These are phyloP conservation scores for Pelusios castaneus DNA, from an alignment of 2,113 vertebrate species.

Conservation along the genomic window DNA sequence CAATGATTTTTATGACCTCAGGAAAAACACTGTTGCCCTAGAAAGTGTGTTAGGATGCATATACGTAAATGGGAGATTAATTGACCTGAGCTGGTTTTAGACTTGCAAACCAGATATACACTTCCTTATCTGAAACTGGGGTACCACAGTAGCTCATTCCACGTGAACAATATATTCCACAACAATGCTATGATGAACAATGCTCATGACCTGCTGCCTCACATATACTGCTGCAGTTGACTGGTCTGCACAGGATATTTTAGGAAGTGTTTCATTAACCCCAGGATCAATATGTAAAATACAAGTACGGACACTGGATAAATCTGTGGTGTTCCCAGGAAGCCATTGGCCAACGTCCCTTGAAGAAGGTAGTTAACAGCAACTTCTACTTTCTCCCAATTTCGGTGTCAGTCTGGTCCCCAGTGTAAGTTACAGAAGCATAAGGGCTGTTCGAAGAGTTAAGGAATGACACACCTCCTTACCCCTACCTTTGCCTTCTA, in stretches of 20 bases:
- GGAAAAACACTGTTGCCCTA: neutral
- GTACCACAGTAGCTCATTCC: rapidly evolving
- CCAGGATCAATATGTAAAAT: neutral
- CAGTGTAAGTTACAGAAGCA: neutral
- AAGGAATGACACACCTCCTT: neutral
- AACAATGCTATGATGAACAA: neutral
- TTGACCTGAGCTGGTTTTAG: neutral
- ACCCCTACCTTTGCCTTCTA: neutral
- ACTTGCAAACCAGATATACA: neutral
- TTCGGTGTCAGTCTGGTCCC: neutral
- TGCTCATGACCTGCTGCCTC: neutral
- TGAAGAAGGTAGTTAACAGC: neutral
- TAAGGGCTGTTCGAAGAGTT: neutral
- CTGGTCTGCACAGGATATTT: neutral
- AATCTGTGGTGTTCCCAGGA: neutral
- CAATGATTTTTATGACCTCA: neutral
- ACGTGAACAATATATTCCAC: neutral
- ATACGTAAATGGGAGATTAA: neutral
- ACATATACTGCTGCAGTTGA: neutral
- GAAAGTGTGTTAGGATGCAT: neutral
- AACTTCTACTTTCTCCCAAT: neutral
- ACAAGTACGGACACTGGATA: neutral
- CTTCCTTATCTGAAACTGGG: neutral
- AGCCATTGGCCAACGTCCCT: neutral
- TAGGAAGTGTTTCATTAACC: neutral